Evolutionary conservation across 2,797 vertebrate species (phyloP).

Genomic region (Remorina albescens): DNA sequence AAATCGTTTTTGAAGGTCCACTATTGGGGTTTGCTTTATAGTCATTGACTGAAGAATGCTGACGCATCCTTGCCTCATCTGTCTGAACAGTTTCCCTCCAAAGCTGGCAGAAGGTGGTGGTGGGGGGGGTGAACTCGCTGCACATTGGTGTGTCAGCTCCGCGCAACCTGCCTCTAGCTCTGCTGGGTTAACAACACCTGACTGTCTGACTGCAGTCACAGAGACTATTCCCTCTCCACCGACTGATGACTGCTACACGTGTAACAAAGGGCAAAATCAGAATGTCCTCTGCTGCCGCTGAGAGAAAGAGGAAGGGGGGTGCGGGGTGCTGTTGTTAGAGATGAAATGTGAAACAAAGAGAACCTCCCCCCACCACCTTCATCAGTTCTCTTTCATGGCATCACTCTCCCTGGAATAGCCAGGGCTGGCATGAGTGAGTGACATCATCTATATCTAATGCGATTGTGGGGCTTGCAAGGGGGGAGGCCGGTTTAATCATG

Average conservation of each 20-base stretch:
- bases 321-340: slow-evolving; percentile 28
- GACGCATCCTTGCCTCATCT: slow-evolving; percentile 49
- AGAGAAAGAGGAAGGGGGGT: background rate
- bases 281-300: slow-evolving; percentile 6
- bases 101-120: background rate
- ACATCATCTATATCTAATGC: slow-evolving; percentile 79
- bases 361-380: slow-evolving; percentile 58
- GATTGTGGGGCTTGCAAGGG: slow-evolving; percentile 60
- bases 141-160: slow-evolving; percentile 32
- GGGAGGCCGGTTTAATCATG: slow-evolving; percentile 67
- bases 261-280: slow-evolving; percentile 41
- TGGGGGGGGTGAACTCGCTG: background rate
- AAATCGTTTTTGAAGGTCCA: slow-evolving; percentile 50
- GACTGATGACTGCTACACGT: slow-evolving; percentile 46
- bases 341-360: slow-evolving; percentile 80
- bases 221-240: slow-evolving; percentile 13
- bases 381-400: slow-evolving; percentile 58
- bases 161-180: slow-evolving; percentile 34
- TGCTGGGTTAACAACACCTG: slow-evolving; percentile 22
- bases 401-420: slow-evolving; percentile 65
- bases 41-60: slow-evolving; percentile 53
- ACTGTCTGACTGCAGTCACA: slow-evolving; percentile 7
- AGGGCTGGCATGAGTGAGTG: slow-evolving; percentile 68
- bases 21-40: slow-evolving; percentile 50
- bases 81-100: slow-evolving; percentile 30